These are phyloP conservation scores for Trachurus trachurus DNA, from an alignment of 2,797 vertebrate genomes.

Conservation along the genomic window DNA sequence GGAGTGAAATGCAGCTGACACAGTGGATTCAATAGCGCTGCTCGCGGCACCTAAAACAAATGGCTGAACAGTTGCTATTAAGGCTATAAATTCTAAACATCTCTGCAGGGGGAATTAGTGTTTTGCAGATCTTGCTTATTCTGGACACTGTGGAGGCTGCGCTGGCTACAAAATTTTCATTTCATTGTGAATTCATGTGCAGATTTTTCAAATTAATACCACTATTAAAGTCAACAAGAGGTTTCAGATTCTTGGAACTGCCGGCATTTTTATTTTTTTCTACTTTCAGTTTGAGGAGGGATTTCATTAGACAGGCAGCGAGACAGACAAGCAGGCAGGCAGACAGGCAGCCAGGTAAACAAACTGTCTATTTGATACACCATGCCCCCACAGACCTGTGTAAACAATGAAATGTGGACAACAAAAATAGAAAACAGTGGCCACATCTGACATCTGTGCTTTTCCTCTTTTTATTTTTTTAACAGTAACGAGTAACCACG, in stretches of 20 bases:
- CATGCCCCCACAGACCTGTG: conserved; percentile 3
- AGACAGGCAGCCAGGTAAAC: background rate
- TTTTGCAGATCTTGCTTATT: conserved; percentile 54
- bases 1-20: conserved; percentile 70
- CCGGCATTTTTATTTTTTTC: background rate
- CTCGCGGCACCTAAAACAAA: conserved; percentile 68
- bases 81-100: conserved; percentile 63
- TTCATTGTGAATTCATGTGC: conserved; percentile 33
- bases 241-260: background rate
- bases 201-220: conserved; percentile 24
- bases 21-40: conserved; percentile 60
- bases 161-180: conserved; percentile 13
- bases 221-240: conserved; percentile 11
- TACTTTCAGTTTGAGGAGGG: background rate
- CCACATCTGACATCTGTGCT: conserved; percentile 4
- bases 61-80: conserved; percentile 50
- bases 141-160: conserved; percentile 37
- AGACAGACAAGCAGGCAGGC: background rate
- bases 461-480: conserved; percentile 35
- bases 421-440: conserved; percentile 24
- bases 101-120: conserved; percentile 55
- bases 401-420: conserved; percentile 21
- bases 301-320: conserved; percentile 2
- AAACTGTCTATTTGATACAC: background rate
- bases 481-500: conserved; percentile 27